Conservation (phyloP, 2,113 vertebrate species). For the Oryzias melastigma region DNA sequence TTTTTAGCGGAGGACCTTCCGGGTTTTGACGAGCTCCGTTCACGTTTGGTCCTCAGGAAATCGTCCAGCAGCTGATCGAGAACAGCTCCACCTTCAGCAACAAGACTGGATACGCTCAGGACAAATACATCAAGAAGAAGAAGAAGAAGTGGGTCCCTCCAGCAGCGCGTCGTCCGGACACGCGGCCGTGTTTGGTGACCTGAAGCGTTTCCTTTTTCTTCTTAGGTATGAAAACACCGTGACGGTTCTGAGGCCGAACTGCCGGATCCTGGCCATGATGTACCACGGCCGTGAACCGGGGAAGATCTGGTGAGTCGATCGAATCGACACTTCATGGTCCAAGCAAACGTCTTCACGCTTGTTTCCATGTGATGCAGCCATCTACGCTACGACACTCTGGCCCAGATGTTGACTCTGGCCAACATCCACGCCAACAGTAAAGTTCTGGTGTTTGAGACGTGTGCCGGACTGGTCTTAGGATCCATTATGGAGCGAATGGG, state of each 20-base stretch:
- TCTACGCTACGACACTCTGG: slow-evolving; percentile 91
- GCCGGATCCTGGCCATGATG: slow-evolving; percentile 95
- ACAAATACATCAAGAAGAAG: slow-evolving; percentile 99
- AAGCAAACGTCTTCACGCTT: background rate
- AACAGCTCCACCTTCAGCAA: slow-evolving; percentile 95
- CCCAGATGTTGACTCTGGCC: slow-evolving; percentile 91
- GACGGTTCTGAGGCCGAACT: slow-evolving; percentile 87
- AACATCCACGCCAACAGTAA: slow-evolving; percentile 94
- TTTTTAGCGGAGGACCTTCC: background rate
- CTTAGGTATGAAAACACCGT: slow-evolving; percentile 89
- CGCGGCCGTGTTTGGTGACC: background rate
- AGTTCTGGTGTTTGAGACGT: slow-evolving; percentile 92
- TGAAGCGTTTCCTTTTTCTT: background rate
- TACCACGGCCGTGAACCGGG: slow-evolving; percentile 96
- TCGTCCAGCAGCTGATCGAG: slow-evolving; percentile 94
- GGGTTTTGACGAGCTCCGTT: background rate
- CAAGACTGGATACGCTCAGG: slow-evolving; percentile 96
- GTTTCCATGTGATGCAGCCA: slow-evolving; percentile 75
- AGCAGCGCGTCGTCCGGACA: background rate
- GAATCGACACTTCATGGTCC: background rate
- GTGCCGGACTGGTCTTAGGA: slow-evolving; percentile 91
- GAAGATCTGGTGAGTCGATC: slow-evolving; percentile 89
- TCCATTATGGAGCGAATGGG: slow-evolving; percentile 96
- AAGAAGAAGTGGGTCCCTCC: slow-evolving; percentile 91
- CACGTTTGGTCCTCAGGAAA: slow-evolving; percentile 81